Percentiles rank a stretch among this genome's conserved stretches.
Evolutionary conservation across 2,797 vertebrate species (phyloP).

Genomic region (Steatocranus sp.): DNA sequence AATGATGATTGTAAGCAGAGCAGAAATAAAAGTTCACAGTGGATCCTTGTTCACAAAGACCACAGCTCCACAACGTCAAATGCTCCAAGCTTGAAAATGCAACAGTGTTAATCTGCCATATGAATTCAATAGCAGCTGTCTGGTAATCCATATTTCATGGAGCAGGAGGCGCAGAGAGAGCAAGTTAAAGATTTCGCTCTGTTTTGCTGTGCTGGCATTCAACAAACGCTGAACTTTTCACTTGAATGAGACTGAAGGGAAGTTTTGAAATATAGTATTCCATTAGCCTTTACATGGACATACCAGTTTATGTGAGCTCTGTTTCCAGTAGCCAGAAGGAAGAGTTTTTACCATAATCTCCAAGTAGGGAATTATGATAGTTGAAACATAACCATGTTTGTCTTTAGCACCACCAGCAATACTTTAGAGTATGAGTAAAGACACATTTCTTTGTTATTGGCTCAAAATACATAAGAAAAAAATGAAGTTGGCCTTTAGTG

Average conservation of each 20-base stretch:
- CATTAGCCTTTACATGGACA: slow-evolving; percentile 16
- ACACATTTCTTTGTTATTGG: not conserved
- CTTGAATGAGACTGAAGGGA: slow-evolving; percentile 8
- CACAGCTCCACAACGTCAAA: slow-evolving; percentile 13
- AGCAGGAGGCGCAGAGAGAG: slow-evolving; percentile 5
- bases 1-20: not conserved
- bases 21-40: slow-evolving; percentile 2
- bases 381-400: not conserved
- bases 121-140: slow-evolving; percentile 47
- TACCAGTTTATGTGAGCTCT: slow-evolving; percentile 1
- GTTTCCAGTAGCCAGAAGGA: not conserved
- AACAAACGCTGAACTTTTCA: slow-evolving; percentile 49
- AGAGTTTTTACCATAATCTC: not conserved
- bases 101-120: slow-evolving; percentile 47
- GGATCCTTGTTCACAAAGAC: slow-evolving; percentile 11
- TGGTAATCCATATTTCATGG: slow-evolving; percentile 48
- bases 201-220: slow-evolving; percentile 49
- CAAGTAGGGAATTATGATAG: not conserved
- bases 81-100: slow-evolving; percentile 23
- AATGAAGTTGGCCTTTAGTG: not conserved
- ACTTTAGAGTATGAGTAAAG: not conserved
- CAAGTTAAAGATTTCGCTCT: slow-evolving; percentile 16
- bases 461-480: not conserved
- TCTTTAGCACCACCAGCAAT: not conserved
- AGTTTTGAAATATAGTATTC: slow-evolving; percentile 30